These are phyloP conservation scores for Argyrosomus regius DNA, from an alignment of 2,797 vertebrate species.

Conservation along the genomic window DNA sequence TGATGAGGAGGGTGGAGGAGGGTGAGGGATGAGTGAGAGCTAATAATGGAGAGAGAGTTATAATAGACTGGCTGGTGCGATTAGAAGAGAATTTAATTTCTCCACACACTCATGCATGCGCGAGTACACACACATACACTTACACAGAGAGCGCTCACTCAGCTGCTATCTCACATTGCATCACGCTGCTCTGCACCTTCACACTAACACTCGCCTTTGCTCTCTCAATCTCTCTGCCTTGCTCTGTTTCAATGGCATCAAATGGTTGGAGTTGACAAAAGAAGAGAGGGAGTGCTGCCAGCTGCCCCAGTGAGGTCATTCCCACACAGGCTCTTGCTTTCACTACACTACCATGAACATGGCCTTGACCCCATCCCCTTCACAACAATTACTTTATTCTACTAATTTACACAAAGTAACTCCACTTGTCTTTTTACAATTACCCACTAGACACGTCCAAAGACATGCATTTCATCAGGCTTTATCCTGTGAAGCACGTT, in stretches of 20 bases:
- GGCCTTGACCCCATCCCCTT: constrained; percentile 66
- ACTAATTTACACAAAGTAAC: constrained; percentile 73
- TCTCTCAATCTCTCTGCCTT: constrained; percentile 68
- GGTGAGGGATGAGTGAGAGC: constrained; percentile 60
- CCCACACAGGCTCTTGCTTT: constrained; percentile 63
- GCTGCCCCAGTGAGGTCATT: constrained; percentile 78
- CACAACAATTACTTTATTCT: constrained; percentile 67
- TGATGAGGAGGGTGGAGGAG: constrained; percentile 49
- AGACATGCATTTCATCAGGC: constrained; percentile 55
- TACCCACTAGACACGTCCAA: constrained; percentile 50
- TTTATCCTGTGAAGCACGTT: constrained; percentile 37
- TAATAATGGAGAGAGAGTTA: constrained; percentile 55
- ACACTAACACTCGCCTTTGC: constrained; percentile 74
- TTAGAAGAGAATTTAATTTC: constrained; percentile 65
- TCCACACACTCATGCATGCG: constrained; percentile 46
- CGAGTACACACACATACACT: constrained; percentile 28
- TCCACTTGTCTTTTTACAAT: constrained; percentile 60
- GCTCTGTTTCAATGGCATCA: constrained; percentile 82
- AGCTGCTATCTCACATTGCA: constrained; percentile 84
- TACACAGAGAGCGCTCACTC: constrained; percentile 56
- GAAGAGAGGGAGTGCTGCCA: constrained; percentile 78
- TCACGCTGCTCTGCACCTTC: constrained; percentile 84
- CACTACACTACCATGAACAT: constrained; percentile 66
- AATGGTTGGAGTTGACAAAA: constrained; percentile 79
- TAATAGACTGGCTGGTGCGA: constrained; percentile 62